phyloP scores from a whole-genome alignment of 1,140 invertebrate genomes.

The Scaptomyza montana region DNA sequence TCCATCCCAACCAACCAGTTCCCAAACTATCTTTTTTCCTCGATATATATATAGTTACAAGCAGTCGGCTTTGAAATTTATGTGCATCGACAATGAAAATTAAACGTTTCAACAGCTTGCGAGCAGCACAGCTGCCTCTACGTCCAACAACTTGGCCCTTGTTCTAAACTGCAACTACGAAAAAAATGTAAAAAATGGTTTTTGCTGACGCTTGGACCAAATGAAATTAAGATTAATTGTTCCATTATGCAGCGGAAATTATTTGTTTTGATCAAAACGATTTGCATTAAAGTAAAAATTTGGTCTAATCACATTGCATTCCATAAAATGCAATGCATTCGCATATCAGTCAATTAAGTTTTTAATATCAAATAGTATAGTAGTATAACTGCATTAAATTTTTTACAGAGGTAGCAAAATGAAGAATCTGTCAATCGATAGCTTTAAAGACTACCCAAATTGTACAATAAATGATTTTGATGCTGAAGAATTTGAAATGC shows the following conservation, averaged over 20 bases:
- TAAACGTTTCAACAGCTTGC: slow-evolving; percentile 52
- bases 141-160: slow-evolving; percentile 57
- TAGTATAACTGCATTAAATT: too few species aligned
- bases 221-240: slow-evolving; percentile 71
- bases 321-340: too few species aligned
- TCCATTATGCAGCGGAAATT: slow-evolving; percentile 62
- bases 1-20: neutral
- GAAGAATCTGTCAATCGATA: neutral
- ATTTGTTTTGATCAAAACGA: slow-evolving; percentile 63
- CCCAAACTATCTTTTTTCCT: neutral
- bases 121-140: slow-evolving; percentile 52
- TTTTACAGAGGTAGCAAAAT: neutral
- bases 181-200: slow-evolving; percentile 75
- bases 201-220: slow-evolving; percentile 38
- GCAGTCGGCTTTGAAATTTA: slow-evolving; percentile 65
- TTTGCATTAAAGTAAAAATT: neutral
- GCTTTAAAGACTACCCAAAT: neutral
- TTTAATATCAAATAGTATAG: too few species aligned
- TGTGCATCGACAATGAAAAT: slow-evolving; percentile 66
- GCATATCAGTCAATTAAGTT: too few species aligned
- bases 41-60: slow-evolving; percentile 16
- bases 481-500: slow-evolving; percentile 1
- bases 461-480: neutral
- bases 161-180: slow-evolving; percentile 29
- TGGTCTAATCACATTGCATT: neutral